Base-by-base conservation (phyloP, 2,797 vertebrate genomes). In the Sebastiscus tertius region DNA sequence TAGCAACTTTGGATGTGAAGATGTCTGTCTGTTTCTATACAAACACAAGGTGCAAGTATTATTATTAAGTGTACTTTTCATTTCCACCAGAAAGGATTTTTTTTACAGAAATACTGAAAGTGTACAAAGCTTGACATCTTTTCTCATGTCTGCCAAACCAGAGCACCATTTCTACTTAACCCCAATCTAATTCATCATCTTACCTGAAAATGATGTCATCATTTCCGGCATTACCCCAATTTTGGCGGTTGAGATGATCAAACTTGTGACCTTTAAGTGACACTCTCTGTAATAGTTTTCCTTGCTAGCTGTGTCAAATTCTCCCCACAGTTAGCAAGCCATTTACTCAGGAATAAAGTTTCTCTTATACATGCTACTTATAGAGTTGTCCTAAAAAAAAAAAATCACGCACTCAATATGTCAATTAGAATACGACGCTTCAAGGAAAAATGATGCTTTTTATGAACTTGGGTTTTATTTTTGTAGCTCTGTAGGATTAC, bases 1-100 rank as follows among this genome's bases (percentile, higher is more conserved):
- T 67, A 52, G 42, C 33, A 22, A 64, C 66, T 81, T 71, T 6
- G 36, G 70, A 85, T 68, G 77, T 69, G 26, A 62, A 39, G 16
- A 75, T 79, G 54, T 72, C 31, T 46, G 52, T 46, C 54, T 87
- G 71, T 82, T 79, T 85, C 64, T 77, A 74, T 81, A 36, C 71
- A 84, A 88, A 77, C 55, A 69, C 56, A 22, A 13, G 69, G 66
- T 82, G 58, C 71, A 77, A 54, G 69, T 56, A 67, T 82, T 68
- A 52, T 69, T 77, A 49, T 80, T 22, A 67, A 72, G 65, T 62
- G 39, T 22, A 27, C 31, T 81, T 80, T 68, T 84, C 8, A 16
- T 73, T 76, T 70, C 56, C 65, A 69, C 52, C 26, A 58, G 27
- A 24, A 49, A 66, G 18, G 10, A 42, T 31, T n/a, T 16, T 16